phyloP scores from a whole-genome alignment of 92 coral and sea anemone species.

The Zoanthus gigantus region DNA sequence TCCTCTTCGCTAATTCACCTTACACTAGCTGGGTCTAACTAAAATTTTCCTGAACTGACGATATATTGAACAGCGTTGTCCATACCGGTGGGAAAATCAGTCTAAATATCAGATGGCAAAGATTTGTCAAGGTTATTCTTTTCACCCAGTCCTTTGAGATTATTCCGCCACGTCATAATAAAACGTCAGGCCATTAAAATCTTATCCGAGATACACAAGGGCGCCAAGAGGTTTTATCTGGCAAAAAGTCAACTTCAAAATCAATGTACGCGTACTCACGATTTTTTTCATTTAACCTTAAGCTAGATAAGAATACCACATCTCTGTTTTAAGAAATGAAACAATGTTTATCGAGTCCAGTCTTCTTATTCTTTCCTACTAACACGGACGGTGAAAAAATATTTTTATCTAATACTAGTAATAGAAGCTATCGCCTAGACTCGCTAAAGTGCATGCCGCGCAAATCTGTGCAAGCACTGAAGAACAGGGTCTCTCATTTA shows the following conservation, averaged over 20 bases:
- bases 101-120: background rate
- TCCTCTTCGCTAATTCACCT: background rate
- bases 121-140: background rate
- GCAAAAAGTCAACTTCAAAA: background rate
- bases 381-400: background rate
- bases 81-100: conserved; percentile 1
- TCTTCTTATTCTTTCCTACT: background rate
- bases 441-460: no score
- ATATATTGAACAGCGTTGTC: background rate
- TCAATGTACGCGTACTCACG: no score
- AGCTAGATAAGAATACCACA: no score
- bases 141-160: no score
- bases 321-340: background rate
- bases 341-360: background rate
- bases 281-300: no score
- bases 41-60: background rate
- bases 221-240: background rate
- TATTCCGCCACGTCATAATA: conserved; percentile 2
- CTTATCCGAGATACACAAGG: background rate
- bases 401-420: no score
- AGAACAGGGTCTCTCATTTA: no score
- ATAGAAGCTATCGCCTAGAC: no score
- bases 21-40: background rate
- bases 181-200: background rate
- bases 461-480: no score